Evolutionary conservation across 2,888 invertebrate genomes (phyloP).

Genomic region (Dasypogon diadema): DNA sequence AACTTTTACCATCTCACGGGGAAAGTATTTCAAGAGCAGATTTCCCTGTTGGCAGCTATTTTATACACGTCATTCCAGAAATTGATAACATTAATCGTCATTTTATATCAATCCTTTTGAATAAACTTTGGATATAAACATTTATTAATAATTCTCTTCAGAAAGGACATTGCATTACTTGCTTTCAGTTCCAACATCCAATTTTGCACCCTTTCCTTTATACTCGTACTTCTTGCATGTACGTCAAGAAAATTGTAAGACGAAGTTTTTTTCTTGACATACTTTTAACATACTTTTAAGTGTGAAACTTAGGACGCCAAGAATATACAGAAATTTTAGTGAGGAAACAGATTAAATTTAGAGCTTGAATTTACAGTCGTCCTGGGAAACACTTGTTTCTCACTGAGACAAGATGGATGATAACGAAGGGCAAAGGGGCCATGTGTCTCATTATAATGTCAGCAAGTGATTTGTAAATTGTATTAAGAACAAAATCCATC

Average conservation of each 20-base stretch:
- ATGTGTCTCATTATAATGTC: conserved; percentile 27
- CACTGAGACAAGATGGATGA: background rate
- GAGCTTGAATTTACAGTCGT: background rate
- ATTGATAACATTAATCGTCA: background rate
- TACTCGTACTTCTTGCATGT: no score
- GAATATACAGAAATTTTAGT: background rate
- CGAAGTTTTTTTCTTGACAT: background rate
- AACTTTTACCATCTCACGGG: background rate
- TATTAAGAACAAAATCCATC: conserved; percentile 20
- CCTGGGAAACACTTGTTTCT: background rate
- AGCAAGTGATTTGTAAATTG: conserved; percentile 30
- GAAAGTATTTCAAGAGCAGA: background rate
- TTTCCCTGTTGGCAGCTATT: background rate
- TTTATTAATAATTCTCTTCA: background rate
- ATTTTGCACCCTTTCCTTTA: background rate
- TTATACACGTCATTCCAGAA: background rate
- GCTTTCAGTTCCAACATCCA: no score
- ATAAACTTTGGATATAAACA: background rate
- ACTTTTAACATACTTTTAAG: no score
- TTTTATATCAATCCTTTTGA: background rate
- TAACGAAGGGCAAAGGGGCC: background rate
- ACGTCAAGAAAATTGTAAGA: background rate
- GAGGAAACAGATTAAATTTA: background rate
- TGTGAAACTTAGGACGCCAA: background rate
- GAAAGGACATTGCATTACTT: background rate